A percentile compares a stretch with the other conserved stretches of the same genome.
phyloP scores from a whole-genome alignment of 64 coral and sea anemone genomes.

The Actinia equina region DNA sequence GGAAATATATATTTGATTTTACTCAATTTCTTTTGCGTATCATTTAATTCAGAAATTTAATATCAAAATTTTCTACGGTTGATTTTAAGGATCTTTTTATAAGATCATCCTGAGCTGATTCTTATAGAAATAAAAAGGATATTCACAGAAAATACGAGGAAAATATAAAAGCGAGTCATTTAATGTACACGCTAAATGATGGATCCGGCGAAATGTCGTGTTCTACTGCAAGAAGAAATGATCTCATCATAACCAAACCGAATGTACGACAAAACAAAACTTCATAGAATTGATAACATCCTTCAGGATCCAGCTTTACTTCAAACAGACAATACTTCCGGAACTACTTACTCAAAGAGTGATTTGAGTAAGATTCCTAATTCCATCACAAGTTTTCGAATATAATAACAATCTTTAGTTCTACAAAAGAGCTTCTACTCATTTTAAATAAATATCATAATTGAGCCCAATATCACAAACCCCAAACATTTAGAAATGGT shows the following conservation, averaged over 20 bases:
- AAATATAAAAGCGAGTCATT: background rate
- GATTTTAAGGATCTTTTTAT: background rate
- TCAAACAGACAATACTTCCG: background rate
- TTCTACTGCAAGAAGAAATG: background rate
- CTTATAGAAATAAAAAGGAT: background rate
- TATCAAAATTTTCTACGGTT: background rate
- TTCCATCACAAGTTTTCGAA: background rate
- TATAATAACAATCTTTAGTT: background rate
- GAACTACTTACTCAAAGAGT: background rate
- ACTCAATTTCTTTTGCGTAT: background rate
- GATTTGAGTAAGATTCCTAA: background rate
- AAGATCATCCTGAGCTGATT: background rate
- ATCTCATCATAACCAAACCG: slow-evolving; percentile 13
- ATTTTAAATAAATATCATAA: background rate
- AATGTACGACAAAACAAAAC: background rate
- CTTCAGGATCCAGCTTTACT: background rate
- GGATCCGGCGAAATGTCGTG: background rate
- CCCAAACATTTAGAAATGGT: background rate
- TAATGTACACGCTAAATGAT: too few species aligned
- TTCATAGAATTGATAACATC: background rate
- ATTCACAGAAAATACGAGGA: background rate
- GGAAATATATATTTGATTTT: background rate
- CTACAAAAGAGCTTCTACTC: background rate
- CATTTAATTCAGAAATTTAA: background rate
- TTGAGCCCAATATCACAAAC: background rate